A percentile compares a stretch with the other conserved stretches of the same genome.
These are phyloP conservation scores for Heliconius erato DNA, from an alignment of 2,888 invertebrate species.

Conservation along the genomic window DNA sequence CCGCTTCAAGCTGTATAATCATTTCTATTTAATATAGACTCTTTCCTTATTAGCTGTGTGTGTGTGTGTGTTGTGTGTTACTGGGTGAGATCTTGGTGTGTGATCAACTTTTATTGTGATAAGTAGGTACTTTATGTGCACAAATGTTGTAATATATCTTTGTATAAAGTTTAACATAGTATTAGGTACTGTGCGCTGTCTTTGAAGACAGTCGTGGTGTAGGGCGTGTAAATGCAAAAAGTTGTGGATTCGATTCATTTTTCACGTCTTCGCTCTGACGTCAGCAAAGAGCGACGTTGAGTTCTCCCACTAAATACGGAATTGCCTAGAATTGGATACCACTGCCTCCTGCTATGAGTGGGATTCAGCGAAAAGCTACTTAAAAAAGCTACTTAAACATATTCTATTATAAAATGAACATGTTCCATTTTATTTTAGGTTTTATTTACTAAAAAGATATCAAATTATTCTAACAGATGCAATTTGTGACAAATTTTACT, in stretches of 20 bases:
- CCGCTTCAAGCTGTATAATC: slow-evolving; percentile 9
- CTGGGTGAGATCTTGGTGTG: neutral
- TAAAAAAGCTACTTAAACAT: neutral
- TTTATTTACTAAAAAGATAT: neutral
- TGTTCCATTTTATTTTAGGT: neutral
- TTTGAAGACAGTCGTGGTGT: too few relatives aligned
- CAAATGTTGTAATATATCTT: neutral
- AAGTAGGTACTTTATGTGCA: neutral
- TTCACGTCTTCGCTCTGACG: too few relatives aligned
- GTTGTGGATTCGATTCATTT: too few relatives aligned
- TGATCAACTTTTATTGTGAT: neutral
- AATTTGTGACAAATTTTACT: neutral
- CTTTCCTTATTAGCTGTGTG: slow-evolving; percentile 1
- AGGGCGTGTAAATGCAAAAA: too few relatives aligned
- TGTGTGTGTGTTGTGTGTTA: too few relatives aligned
- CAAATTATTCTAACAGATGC: neutral
- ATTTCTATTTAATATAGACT: neutral
- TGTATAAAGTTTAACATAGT: too few relatives aligned
- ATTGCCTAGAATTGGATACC: too few relatives aligned
- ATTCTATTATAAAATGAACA: neutral
- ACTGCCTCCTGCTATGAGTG: too few relatives aligned
- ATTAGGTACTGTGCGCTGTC: too few relatives aligned
- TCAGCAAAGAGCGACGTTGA: too few relatives aligned
- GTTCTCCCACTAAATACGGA: too few relatives aligned
- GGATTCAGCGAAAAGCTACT: too few relatives aligned